Evolutionary conservation across 2,797 vertebrate genomes (phyloP).

Genomic region (Malacoraja senta): DNA sequence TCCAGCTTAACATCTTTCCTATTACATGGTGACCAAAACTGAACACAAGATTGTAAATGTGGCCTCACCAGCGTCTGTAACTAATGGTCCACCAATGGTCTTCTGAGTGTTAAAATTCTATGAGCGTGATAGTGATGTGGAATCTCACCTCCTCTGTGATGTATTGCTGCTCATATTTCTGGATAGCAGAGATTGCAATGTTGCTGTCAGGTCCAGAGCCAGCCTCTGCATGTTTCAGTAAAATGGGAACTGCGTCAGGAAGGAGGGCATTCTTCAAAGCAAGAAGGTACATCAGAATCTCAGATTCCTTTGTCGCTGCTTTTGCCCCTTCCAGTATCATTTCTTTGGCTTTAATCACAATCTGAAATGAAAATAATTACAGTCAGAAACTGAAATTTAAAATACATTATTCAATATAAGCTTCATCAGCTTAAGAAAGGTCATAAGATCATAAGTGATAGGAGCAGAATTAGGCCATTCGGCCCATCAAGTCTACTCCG

Average conservation of each 20-base stretch:
- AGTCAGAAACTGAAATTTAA: not conserved
- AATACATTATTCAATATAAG: not conserved
- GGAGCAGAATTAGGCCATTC: too few relatives aligned
- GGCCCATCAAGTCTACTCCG: too few relatives aligned
- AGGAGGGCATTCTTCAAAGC: constrained; percentile 86
- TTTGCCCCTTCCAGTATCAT: constrained; percentile 74
- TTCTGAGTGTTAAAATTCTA: not conserved
- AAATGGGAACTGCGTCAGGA: constrained; percentile 76
- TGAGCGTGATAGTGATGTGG: not conserved
- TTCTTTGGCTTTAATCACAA: constrained; percentile 78
- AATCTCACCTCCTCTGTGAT: constrained; percentile 76
- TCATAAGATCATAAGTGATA: too few relatives aligned
- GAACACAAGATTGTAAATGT: too few relatives aligned
- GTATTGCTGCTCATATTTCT: constrained; percentile 72
- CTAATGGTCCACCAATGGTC: too few relatives aligned
- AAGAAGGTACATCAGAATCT: constrained; percentile 79
- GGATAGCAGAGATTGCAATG: constrained; percentile 71
- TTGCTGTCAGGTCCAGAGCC: constrained; percentile 73
- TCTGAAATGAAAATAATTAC: constrained; percentile 53
- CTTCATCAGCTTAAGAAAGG: too few relatives aligned
- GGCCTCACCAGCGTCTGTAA: too few relatives aligned
- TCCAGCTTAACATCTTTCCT: too few relatives aligned
- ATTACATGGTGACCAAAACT: too few relatives aligned
- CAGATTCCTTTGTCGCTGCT: constrained; percentile 65
- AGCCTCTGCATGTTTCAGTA: constrained; percentile 74